Percentiles rank a stretch among this genome's conserved stretches.
These are phyloP conservation scores for Yponomeuta evonymella DNA, from an alignment of 2,888 invertebrate genomes.

Conservation along the genomic window DNA sequence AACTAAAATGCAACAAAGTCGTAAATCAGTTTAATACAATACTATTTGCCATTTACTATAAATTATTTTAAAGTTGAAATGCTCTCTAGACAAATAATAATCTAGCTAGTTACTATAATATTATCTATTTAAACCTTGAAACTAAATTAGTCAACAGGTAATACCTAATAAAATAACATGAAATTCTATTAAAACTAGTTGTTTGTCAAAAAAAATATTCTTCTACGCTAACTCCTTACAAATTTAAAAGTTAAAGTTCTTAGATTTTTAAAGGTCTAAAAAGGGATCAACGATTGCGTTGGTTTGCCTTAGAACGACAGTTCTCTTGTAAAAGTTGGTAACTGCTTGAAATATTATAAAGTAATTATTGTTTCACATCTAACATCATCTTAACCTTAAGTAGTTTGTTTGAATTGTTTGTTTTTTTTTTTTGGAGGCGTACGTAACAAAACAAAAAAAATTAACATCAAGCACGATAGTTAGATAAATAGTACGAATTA, in stretches of 20 bases:
- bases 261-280: slow-evolving; percentile 46
- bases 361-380: no score
- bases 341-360: slow-evolving; percentile 34
- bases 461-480: not conserved
- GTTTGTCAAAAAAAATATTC: slow-evolving; percentile 70
- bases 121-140: slow-evolving; percentile 33
- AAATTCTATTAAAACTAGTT: slow-evolving; percentile 44
- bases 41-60: slow-evolving; percentile 48
- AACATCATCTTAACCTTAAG: no score
- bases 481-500: not conserved
- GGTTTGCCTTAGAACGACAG: slow-evolving; percentile 44
- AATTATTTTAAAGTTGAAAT: slow-evolving; percentile 51
- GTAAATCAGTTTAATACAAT: not conserved
- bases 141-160: slow-evolving; percentile 35
- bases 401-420: slow-evolving; percentile 14
- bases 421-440: not conserved
- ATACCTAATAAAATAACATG: slow-evolving; percentile 37
- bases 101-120: slow-evolving; percentile 47
- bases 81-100: slow-evolving; percentile 53
- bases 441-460: no score
- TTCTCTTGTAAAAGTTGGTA: slow-evolving; percentile 28
- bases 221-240: slow-evolving; percentile 70
- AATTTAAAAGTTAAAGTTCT: slow-evolving; percentile 58
- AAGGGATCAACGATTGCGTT: slow-evolving; percentile 45
- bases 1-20: no score